phyloP scores from a whole-genome alignment of 2,888 invertebrate genomes.

The Apamea anceps region DNA sequence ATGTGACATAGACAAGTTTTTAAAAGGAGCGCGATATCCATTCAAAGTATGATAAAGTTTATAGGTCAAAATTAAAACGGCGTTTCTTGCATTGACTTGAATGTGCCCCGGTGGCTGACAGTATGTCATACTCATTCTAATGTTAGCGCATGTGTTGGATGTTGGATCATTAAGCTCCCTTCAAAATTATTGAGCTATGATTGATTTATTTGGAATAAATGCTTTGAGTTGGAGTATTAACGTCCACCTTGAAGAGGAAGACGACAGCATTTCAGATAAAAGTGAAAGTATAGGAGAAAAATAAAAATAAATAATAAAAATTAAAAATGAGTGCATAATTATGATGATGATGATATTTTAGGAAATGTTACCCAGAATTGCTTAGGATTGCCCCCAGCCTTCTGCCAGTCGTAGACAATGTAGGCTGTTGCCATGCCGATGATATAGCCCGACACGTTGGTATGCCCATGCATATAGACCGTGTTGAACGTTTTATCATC shows the following conservation, averaged over 20 bases:
- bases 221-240: background rate
- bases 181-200: too few species aligned
- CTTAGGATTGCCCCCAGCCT: slow-evolving; percentile 57
- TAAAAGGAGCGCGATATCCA: background rate
- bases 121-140: too few species aligned
- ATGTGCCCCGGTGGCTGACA: too few species aligned
- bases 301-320: background rate
- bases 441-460: slow-evolving; percentile 74
- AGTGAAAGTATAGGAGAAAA: background rate
- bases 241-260: background rate
- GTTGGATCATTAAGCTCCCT: too few species aligned
- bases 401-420: slow-evolving; percentile 72
- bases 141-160: too few species aligned
- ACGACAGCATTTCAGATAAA: background rate
- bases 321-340: background rate
- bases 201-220: too few species aligned
- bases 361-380: slow-evolving; percentile 68
- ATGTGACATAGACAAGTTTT: background rate
- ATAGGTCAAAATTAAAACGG: background rate
- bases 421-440: slow-evolving; percentile 76
- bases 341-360: background rate
- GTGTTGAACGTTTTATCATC: slow-evolving; percentile 69
- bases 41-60: background rate
- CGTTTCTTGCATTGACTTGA: too few species aligned
- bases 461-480: slow-evolving; percentile 74